Evolutionary conservation across 1,140 invertebrate species (phyloP).

Genomic region (Drosophila malerkotliana): DNA sequence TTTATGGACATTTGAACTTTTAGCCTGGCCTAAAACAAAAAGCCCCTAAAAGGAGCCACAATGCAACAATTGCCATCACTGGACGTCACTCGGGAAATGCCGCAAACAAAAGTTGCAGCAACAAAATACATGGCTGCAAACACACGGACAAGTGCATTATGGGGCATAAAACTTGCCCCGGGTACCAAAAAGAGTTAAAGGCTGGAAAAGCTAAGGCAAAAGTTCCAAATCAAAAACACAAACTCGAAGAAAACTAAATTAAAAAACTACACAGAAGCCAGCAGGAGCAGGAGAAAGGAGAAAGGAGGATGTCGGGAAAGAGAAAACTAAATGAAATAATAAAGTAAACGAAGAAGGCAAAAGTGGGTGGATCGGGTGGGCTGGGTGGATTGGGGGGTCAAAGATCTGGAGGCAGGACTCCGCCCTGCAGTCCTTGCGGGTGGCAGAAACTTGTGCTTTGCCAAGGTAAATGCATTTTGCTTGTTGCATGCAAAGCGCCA

Average conservation of each 20-base stretch:
- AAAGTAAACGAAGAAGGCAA: constrained; percentile 59
- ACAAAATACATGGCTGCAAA: constrained; percentile 11
- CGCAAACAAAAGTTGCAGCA: constrained; percentile 17
- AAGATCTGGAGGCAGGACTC: background rate
- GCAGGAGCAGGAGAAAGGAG: constrained; percentile 14
- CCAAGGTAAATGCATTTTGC: constrained; percentile 76
- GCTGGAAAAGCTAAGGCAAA: constrained; percentile 59
- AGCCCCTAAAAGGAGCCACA: constrained; percentile 2
- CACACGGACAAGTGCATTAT: constrained; percentile 64
- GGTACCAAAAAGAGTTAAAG: constrained; percentile 54
- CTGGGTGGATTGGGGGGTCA: background rate
- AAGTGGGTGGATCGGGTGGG: background rate
- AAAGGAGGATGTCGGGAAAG: constrained; percentile 12
- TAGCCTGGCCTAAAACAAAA: background rate
- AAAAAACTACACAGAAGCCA: constrained; percentile 55
- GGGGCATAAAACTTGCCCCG: constrained; percentile 60
- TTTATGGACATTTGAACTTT: constrained; percentile 1
- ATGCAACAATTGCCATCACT: constrained; percentile 32
- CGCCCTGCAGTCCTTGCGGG: constrained; percentile 8
- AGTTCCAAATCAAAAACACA: constrained; percentile 80
- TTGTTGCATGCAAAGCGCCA: constrained; percentile 75
- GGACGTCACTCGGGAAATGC: constrained; percentile 21
- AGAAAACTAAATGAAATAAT: constrained; percentile 78
- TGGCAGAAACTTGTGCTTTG: constrained; percentile 55
- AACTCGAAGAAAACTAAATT: constrained; percentile 76